Conservation (phyloP, 2,888 invertebrate species). For the Helleia helle region DNA sequence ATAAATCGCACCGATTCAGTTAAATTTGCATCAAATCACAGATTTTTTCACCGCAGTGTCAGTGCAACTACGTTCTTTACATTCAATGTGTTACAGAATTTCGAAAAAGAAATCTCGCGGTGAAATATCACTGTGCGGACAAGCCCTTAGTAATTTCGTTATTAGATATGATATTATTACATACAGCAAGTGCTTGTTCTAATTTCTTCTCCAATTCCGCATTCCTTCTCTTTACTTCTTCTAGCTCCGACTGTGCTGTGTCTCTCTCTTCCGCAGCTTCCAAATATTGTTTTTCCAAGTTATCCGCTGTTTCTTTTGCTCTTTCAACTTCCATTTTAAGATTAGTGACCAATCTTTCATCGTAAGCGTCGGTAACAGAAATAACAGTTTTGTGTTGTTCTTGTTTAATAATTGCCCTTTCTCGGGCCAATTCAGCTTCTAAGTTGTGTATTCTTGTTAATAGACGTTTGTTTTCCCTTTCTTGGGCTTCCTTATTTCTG, state of each 20-base stretch:
- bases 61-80: no score
- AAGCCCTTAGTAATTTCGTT: no score
- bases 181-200: slow-evolving; percentile 77
- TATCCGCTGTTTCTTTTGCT: slow-evolving; percentile 84
- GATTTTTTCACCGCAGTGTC: no score
- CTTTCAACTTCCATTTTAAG: slow-evolving; percentile 84
- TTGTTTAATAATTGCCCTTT: slow-evolving; percentile 71
- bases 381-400: slow-evolving; percentile 69
- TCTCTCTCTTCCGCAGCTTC: slow-evolving; percentile 85
- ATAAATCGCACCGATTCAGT: no score
- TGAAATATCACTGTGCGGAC: no score
- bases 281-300: slow-evolving; percentile 85
- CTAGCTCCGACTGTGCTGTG: slow-evolving; percentile 81
- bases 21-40: no score
- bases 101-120: no score
- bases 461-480: slow-evolving; percentile 89
- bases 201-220: slow-evolving; percentile 84
- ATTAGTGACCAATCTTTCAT: slow-evolving; percentile 78
- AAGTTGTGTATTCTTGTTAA: slow-evolving; percentile 84
- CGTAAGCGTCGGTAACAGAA: slow-evolving; percentile 72
- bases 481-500: slow-evolving; percentile 88
- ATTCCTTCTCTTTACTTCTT: slow-evolving; percentile 86
- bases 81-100: no score
- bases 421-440: slow-evolving; percentile 86
- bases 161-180: slow-evolving; percentile 12